Conservation (phyloP, 2,797 vertebrate genomes). For the Sebastiscus albofasciatus region DNA sequence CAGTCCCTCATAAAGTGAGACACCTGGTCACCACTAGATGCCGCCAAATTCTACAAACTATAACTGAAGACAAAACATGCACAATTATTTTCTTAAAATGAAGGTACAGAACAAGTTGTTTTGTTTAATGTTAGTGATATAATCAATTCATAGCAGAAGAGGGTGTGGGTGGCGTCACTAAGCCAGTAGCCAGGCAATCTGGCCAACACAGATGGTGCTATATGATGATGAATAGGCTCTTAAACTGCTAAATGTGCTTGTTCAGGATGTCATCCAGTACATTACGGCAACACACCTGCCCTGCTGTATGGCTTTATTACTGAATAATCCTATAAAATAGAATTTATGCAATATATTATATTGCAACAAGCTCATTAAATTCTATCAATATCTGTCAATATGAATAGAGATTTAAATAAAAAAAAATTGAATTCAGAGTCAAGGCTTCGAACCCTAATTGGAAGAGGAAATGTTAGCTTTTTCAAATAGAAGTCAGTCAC, state of each 20-base stretch:
- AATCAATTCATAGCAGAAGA: background rate
- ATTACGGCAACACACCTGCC: conserved; percentile 4
- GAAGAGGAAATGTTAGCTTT: no score
- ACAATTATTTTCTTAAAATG: background rate
- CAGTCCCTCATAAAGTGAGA: no score
- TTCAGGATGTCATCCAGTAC: conserved; percentile 1
- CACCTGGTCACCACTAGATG: no score
- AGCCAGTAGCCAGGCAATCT: conserved; percentile 14
- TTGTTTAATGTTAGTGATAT: background rate
- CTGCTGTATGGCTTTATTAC: background rate
- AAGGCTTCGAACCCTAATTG: background rate
- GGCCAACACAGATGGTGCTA: conserved; percentile 49
- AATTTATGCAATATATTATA: background rate
- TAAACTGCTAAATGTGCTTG: conserved; percentile 28
- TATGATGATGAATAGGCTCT: conserved; percentile 31
- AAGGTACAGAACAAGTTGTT: background rate
- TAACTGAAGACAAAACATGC: background rate
- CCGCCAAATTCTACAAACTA: no score
- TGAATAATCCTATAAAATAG: background rate
- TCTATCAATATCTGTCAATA: background rate
- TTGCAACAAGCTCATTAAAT: background rate
- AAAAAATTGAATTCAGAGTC: background rate
- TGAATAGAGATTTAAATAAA: background rate
- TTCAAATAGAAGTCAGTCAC: background rate
- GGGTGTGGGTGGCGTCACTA: conserved; percentile 9